A percentile compares a stretch with the other conserved stretches of the same genome.
phyloP scores from a whole-genome alignment of 2,888 invertebrate species.

The Mesorhabditis belari region DNA sequence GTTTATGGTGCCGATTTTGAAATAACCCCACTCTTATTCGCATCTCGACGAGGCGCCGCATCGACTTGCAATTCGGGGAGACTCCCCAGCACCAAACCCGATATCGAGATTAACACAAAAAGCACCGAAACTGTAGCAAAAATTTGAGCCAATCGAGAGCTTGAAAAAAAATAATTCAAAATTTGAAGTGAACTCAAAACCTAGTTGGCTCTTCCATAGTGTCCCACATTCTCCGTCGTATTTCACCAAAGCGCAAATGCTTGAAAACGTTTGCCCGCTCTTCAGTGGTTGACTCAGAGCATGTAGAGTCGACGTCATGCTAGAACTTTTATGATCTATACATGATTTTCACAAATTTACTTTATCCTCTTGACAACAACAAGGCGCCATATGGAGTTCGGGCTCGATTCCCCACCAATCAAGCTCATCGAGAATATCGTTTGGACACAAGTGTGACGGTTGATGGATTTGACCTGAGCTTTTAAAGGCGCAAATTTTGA shows the following conservation, averaged over 20 bases:
- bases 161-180: slow-evolving; percentile 12
- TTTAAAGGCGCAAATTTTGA: neutral
- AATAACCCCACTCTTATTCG: too few species aligned
- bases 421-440: slow-evolving; percentile 56
- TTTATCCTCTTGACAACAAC: slow-evolving; percentile 33
- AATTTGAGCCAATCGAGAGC: slow-evolving; percentile 36
- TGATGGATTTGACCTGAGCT: slow-evolving; percentile 47
- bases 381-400: slow-evolving; percentile 27
- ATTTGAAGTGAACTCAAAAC: too few species aligned
- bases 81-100: slow-evolving; percentile 42
- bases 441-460: slow-evolving; percentile 56
- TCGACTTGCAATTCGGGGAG: slow-evolving; percentile 46
- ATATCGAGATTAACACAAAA: slow-evolving; percentile 45
- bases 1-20: too few species aligned
- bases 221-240: slow-evolving; percentile 35
- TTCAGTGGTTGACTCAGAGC: neutral
- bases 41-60: slow-evolving; percentile 53
- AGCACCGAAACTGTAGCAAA: slow-evolving; percentile 40
- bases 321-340: too few species aligned
- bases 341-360: slow-evolving; percentile 1
- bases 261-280: slow-evolving; percentile 39
- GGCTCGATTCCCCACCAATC: slow-evolving; percentile 52
- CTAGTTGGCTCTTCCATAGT: slow-evolving; percentile 43
- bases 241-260: slow-evolving; percentile 26
- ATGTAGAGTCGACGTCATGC: neutral